These are phyloP conservation scores for Dicerorhinus sumatrensis DNA, from an alignment of 2,113 vertebrate species.

Conservation along the genomic window DNA sequence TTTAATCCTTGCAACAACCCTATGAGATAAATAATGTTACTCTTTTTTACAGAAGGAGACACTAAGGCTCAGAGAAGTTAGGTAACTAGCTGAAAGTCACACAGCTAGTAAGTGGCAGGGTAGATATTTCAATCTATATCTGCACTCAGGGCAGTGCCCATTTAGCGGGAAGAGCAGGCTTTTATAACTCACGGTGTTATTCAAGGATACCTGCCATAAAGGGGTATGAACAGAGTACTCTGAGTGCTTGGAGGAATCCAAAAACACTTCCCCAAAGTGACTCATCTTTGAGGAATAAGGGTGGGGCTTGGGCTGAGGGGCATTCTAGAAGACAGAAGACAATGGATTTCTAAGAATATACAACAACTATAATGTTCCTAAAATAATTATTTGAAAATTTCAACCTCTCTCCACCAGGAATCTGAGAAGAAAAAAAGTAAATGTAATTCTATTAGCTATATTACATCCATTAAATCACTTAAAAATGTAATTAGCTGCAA, in stretches of 20 bases:
- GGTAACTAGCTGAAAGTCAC: neutral
- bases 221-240: neutral
- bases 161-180: neutral
- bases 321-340: slow-evolving; percentile 7
- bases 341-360: slow-evolving; percentile 19
- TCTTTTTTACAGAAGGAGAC: slow-evolving; percentile 13
- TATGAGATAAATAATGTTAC: slow-evolving; percentile 36
- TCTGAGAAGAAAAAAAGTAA: neutral
- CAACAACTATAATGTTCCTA: neutral
- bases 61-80: slow-evolving; percentile 11
- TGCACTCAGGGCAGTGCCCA: neutral
- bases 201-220: neutral
- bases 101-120: neutral
- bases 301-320: neutral
- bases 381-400: slow-evolving; percentile 48
- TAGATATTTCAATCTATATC: slow-evolving; percentile 25
- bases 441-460: slow-evolving; percentile 42
- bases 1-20: slow-evolving; percentile 4
- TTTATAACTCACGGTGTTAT: neutral
- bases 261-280: neutral
- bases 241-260: neutral
- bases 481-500: slow-evolving; percentile 36
- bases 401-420: neutral
- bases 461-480: slow-evolving; percentile 29
- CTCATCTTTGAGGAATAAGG: slow-evolving; percentile 23